Conservation (phyloP, 2,888 invertebrate species). For the Catocala fraxini region DNA sequence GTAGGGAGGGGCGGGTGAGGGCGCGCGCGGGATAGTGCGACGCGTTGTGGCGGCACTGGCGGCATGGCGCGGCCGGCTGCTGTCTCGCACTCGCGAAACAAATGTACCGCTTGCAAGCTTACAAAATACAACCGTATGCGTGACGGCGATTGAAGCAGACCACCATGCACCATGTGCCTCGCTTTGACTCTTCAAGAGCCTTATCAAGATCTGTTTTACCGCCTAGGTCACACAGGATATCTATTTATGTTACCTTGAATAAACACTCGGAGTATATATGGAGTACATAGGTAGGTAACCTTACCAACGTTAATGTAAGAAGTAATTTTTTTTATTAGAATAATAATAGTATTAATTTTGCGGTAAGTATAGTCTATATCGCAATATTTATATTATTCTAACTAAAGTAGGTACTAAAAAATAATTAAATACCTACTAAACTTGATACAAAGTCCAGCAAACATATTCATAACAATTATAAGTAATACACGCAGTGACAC, state of each 20-base stretch:
- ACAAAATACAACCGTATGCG: slow-evolving; percentile 31
- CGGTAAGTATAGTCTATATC: too few relatives aligned
- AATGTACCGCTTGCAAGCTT: slow-evolving; percentile 31
- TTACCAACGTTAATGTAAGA: too few relatives aligned
- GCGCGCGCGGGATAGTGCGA: slow-evolving; percentile 63
- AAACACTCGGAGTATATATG: too few relatives aligned
- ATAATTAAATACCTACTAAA: too few relatives aligned
- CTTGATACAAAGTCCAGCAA: too few relatives aligned
- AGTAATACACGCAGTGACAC: too few relatives aligned
- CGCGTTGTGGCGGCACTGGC: slow-evolving; percentile 37
- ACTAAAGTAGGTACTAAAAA: background rate
- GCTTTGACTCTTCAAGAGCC: background rate
- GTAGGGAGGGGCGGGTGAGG: slow-evolving; percentile 62
- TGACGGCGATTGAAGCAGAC: slow-evolving; percentile 32
- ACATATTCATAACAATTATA: too few relatives aligned
- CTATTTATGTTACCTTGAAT: too few relatives aligned
- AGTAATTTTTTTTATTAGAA: too few relatives aligned
- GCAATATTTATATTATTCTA: too few relatives aligned
- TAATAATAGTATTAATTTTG: too few relatives aligned
- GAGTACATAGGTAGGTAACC: too few relatives aligned
- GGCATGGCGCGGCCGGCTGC: slow-evolving; percentile 36
- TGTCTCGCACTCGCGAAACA: slow-evolving; percentile 50
- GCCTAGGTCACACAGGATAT: background rate
- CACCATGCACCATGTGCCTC: slow-evolving; percentile 29
- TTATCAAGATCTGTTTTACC: background rate